Evolutionary conservation across 2,888 invertebrate genomes (phyloP), one percentile per base, ranked within the genome.

Genomic region (Parnassius apollo): DNA sequence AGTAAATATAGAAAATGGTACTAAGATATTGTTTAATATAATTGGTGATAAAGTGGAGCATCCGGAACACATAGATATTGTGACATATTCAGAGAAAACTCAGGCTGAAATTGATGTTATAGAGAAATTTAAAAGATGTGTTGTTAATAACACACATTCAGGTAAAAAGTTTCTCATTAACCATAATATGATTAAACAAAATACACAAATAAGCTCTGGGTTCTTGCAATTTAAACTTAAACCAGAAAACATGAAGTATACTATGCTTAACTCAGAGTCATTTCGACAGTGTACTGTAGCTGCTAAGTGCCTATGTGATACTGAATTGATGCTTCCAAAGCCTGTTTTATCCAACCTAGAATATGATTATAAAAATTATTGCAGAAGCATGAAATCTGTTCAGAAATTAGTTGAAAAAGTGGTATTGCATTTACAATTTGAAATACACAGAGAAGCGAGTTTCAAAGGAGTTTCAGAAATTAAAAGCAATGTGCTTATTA

Each of bases 81-180:
- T 88, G 7, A 88, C 91, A 63, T 91, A 88, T 72, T 78, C 86
- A 0, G 86, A 85, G 42, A 77, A 80, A 69, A 67, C 69, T 2
- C 84, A 86, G 57, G 73, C 74, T 2, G 88, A 90, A 65, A 71
- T 66, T 1, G 83, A 86, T 57, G 73, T 90, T 12, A 77, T 93
- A 63, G 86, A 92, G 61, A 85, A 77, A 42, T 93, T 94, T 69
- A 93, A 93, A 72, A 82, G 79, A 61, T 93, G 88, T 74, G 86
- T 94, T 1, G 86, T 92, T 22, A 83, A 90, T 13, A 88, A 78
- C 67, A 92, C 92, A 63, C 86, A 85, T 74, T 88, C 86, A 1
- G 84, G 89, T 2, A 85, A 91, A 68, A 87, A 87, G 75, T 83
- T 94, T 55, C 71, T 94, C 1, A 84, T 95, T 42, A 95, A 94